A percentile compares a stretch with the other conserved stretches of the same genome.
Evolutionary conservation across 2,888 invertebrate species (phyloP).

Genomic region (Lepidocyrtinus sp.): DNA sequence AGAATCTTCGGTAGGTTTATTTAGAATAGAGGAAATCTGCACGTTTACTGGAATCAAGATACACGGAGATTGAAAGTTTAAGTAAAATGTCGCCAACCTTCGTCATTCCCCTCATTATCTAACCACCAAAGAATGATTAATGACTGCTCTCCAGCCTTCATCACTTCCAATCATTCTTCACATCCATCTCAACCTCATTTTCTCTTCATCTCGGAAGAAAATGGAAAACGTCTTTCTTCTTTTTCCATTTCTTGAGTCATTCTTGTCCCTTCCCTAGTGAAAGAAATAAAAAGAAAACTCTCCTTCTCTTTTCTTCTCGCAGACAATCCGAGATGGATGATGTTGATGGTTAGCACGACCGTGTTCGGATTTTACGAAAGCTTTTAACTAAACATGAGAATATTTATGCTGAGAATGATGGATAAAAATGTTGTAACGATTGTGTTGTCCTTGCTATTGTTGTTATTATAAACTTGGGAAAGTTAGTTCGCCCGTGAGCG

Average conservation of each 20-base stretch:
- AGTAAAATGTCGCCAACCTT: constrained; percentile 60
- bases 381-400: constrained; percentile 5
- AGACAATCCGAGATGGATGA: constrained; percentile 10
- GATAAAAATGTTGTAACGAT: constrained; percentile 10
- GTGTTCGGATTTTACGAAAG: background rate
- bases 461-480: constrained; percentile 10
- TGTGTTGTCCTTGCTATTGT: constrained; percentile 10
- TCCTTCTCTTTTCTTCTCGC: constrained; percentile 19
- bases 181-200: constrained; percentile 63
- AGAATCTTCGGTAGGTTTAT: too few species aligned
- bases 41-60: background rate
- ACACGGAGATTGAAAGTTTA: constrained; percentile 54
- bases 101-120: constrained; percentile 65
- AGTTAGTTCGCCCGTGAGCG: too few species aligned
- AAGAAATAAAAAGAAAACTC: constrained; percentile 12
- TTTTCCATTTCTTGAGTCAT: constrained; percentile 21
- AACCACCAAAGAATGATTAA: constrained; percentile 69
- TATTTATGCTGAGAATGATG: constrained; percentile 11
- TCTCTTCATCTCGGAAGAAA: constrained; percentile 33
- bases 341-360: constrained; percentile 7
- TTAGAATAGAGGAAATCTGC: too few species aligned
- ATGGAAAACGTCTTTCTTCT: constrained; percentile 18
- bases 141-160: constrained; percentile 64
- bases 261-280: background rate
- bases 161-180: constrained; percentile 65